Conservation (phyloP, 2,113 vertebrate genomes). For the Cynocephalus volans region DNA sequence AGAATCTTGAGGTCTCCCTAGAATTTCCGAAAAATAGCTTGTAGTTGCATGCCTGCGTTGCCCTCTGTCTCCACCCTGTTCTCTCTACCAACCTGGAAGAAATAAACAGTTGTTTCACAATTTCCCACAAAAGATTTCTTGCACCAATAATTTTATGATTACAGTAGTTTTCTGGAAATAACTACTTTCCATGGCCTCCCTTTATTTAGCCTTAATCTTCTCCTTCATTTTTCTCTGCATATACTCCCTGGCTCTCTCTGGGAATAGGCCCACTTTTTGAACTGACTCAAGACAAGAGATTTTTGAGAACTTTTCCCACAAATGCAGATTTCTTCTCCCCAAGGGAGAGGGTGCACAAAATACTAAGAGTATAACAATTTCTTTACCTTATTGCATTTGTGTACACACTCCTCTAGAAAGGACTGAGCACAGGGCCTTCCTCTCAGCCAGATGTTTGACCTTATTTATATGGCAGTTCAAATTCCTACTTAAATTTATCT, state of each 20-base stretch:
- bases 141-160: constrained; percentile 2
- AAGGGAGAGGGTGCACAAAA: background rate
- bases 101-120: background rate
- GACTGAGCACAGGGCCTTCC: background rate
- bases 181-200: background rate
- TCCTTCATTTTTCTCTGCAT: background rate
- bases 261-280: background rate
- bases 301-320: background rate
- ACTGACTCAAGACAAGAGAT: background rate
- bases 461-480: constrained; percentile 38
- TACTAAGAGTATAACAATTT: background rate
- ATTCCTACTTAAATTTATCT: constrained; percentile 47
- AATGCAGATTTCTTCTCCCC: background rate
- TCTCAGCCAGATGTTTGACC: background rate
- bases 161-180: constrained; percentile 19
- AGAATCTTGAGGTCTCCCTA: background rate
- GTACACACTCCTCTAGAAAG: background rate
- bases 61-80: background rate
- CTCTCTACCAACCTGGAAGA: background rate
- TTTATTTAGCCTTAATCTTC: background rate
- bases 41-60: background rate
- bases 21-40: background rate
- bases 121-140: constrained; percentile 24
- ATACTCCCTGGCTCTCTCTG: background rate
- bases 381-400: background rate